phyloP scores from a whole-genome alignment of 1,140 invertebrate species.

The Hycleus phaleratus region DNA sequence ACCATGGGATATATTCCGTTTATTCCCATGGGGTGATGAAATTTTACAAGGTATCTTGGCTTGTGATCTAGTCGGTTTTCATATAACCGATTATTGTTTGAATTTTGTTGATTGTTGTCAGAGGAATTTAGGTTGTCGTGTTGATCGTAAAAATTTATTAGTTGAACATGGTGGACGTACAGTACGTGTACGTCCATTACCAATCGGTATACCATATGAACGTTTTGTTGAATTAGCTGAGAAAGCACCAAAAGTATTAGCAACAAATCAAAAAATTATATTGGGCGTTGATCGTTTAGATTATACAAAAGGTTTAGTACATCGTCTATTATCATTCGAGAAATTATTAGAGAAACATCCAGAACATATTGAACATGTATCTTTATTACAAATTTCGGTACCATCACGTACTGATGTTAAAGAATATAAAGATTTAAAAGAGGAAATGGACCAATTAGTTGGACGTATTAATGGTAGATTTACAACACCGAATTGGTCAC shows the following conservation, averaged over 20 bases:
- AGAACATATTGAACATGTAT: constrained; percentile 76
- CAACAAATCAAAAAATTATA: constrained; percentile 70
- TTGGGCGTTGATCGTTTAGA: constrained; percentile 82
- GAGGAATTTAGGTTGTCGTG: constrained; percentile 75
- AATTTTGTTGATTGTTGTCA: constrained; percentile 91
- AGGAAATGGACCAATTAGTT: constrained; percentile 84
- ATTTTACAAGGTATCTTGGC: constrained; percentile 84
- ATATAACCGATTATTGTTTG: constrained; percentile 84
- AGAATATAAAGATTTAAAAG: constrained; percentile 84
- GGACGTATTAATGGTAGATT: constrained; percentile 81
- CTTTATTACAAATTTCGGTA: constrained; percentile 77
- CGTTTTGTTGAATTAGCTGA: constrained; percentile 75
- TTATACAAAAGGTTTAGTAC: constrained; percentile 85
- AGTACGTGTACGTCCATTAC: constrained; percentile 71
- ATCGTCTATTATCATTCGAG: constrained; percentile 78
- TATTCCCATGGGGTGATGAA: constrained; percentile 87
- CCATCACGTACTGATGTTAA: constrained; percentile 84
- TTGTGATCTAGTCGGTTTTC: constrained; percentile 87
- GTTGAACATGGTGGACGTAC: constrained; percentile 81
- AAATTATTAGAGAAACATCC: constrained; percentile 76
- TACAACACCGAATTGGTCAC: constrained; percentile 83
- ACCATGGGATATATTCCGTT: constrained; percentile 83
- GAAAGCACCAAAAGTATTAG: constrained; percentile 61
- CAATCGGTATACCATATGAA: constrained; percentile 83
- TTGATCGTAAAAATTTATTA: constrained; percentile 77